Evolutionary conservation across 2,888 invertebrate species (phyloP).

Genomic region (Hypselothyrea guttata): DNA sequence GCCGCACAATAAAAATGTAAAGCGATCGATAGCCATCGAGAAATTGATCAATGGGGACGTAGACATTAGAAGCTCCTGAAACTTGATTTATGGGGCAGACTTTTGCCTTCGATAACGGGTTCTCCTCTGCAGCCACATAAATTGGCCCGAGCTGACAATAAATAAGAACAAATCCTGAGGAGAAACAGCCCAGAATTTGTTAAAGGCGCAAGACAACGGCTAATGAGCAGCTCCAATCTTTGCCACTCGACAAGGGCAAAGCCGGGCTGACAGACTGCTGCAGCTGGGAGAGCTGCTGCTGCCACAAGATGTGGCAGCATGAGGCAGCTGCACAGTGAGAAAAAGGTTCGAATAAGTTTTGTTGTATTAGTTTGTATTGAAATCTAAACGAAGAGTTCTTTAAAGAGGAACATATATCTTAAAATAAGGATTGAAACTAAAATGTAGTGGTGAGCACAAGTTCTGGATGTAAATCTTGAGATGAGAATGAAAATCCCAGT

Average conservation of each 20-base stretch:
- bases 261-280: neutral
- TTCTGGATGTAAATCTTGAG: too few relatives aligned
- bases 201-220: slow-evolving; percentile 41
- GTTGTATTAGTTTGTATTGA: too few relatives aligned
- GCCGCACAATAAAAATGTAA: slow-evolving; percentile 41
- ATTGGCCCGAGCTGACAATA: slow-evolving; percentile 49
- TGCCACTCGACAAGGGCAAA: neutral
- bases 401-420: too few relatives aligned
- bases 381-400: too few relatives aligned
- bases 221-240: slow-evolving; percentile 52
- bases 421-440: too few relatives aligned
- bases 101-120: slow-evolving; percentile 38
- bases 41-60: slow-evolving; percentile 29
- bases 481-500: too few relatives aligned
- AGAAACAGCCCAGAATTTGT: slow-evolving; percentile 28
- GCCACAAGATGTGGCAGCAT: too few relatives aligned
- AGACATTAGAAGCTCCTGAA: slow-evolving; percentile 43
- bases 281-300: neutral
- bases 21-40: slow-evolving; percentile 42
- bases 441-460: too few relatives aligned
- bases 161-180: slow-evolving; percentile 28
- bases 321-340: too few relatives aligned
- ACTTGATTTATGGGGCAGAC: slow-evolving; percentile 60
- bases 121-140: slow-evolving; percentile 37
- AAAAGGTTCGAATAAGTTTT: too few relatives aligned